Evolutionary conservation across 1,140 invertebrate species (phyloP), one percentile per base, ranked within the genome.

Genomic region (Pseudomyrmex gracilis): DNA sequence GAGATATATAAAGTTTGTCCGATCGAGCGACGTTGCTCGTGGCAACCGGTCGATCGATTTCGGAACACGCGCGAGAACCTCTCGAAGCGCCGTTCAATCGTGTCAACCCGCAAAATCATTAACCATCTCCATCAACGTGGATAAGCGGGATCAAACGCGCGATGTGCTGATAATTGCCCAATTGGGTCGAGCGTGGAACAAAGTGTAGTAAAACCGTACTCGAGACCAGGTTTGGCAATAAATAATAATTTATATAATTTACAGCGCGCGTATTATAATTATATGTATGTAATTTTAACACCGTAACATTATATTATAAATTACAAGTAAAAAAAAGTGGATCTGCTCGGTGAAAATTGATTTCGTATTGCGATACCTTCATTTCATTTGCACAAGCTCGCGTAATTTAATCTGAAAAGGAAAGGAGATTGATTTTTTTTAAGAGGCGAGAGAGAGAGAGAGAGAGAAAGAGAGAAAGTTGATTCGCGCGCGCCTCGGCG

Each of bases 31-130:
- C 66, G 76, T 78, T 70, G 76, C 76, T 78, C 76, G 34, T 78
- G 64, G 76, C 76, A 78, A 78, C 76, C 70, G 76, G 15, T 34
- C 43, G 24, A 71, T 80, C 66, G 43, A 78, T 78, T 55, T 80
- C 53, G 20, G 24, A 10, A 22, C 34, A 67, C 34, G 49, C 34
- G 66, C 76, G 76, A 80, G 66, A 80, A 71, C 24, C 76, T 80
- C 71, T 53, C 47, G 34, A 34, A 34, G 34, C 34, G 24, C 53
- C 53, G 43, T 24, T 71, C 66, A 80, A 80, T 71, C 43, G 34
- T 45, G 76, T 71, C 53, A 80, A 58, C 45, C 64, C 53, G 66
- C 53, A 70, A 70, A 78, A 78, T 78, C 76, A 78, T 78, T 78
- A 70, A 22, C 43, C 64, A 57, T 78, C 76, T 66, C n/a, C 20